These are phyloP conservation scores for Rhynchotus rufescens DNA, from an alignment of 2,797 vertebrate genomes.

Conservation along the genomic window DNA sequence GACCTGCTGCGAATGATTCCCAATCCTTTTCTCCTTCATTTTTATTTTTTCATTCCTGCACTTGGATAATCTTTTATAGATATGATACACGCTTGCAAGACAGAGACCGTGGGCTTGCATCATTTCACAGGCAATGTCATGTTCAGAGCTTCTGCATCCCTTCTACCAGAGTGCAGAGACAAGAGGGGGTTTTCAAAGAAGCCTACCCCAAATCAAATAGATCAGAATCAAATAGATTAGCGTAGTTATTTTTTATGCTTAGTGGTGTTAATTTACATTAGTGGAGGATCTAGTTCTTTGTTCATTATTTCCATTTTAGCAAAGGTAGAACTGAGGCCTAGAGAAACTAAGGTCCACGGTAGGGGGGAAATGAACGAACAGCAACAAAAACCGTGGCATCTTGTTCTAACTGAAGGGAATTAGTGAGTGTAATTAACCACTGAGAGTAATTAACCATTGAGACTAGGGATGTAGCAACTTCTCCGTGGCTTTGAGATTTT, in stretches of 20 bases:
- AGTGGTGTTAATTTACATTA: background rate
- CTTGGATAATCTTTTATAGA: conserved; percentile 47
- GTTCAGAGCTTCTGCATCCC: background rate
- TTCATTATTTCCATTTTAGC: background rate
- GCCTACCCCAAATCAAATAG: background rate
- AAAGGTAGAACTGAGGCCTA: background rate
- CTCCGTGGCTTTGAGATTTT: background rate
- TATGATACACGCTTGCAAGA: background rate
- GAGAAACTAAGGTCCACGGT: background rate
- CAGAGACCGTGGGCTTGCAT: conserved; percentile 17
- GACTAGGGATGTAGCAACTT: background rate
- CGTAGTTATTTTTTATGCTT: background rate
- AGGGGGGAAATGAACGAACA: background rate
- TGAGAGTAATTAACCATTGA: background rate
- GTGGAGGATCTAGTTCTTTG: background rate
- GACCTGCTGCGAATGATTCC: conserved; percentile 48
- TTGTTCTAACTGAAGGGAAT: background rate
- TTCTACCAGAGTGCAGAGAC: background rate
- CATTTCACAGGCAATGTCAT: conserved; percentile 49
- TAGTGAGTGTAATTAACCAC: background rate
- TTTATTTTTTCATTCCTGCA: conserved; percentile 43
- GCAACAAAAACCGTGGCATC: background rate
- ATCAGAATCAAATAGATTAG: background rate
- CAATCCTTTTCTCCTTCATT: conserved; percentile 39
- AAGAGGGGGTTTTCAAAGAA: background rate